Base-by-base conservation (phyloP, 2,797 vertebrate genomes). In the Momotus momota region DNA sequence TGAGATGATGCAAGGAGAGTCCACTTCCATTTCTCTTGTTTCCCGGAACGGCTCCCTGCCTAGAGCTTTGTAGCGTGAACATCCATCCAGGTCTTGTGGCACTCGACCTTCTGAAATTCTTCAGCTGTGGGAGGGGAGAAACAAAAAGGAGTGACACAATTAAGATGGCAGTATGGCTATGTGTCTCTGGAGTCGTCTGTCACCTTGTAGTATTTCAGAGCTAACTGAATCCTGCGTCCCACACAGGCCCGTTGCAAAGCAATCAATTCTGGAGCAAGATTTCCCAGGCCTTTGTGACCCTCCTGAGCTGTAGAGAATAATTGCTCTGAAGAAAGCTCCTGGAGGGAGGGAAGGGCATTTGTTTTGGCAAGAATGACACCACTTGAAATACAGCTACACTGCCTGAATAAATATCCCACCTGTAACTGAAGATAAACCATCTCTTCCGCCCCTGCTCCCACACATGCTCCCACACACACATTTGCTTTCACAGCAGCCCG, bases 401-500 rank as follows among this genome's bases (percentile, higher is more conserved):
- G 5, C 74, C 73, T 87, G 83, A 89, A 87, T 94, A 91, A 81
- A 77, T 90, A 84, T 73, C 33, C 20, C 43, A 81, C 80, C 67
- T 71, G 88, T 81, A 79, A 46, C 77, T 93, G 88, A 90, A 92
- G 72, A 84, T 66, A 86, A 57, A 40, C 35, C 51, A 64, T 10
- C 48, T 43, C 33, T 88, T 25, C 58, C 1, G 2, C 40, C 45
- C 40, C 31, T 1, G 6, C 46, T 91, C 73, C 51, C 29, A 58
- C n/a, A 65, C 2, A 1, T 0, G 0, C 72, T 83, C 20, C 19
- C 22, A 46, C 77, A 72, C 77, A 54, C 17, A 6, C 4, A 0
- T 75, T 81, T 75, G 38, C 51, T 86, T 84, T 84, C 58, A 15
- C 1, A 14, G 35, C 58, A 79, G 70, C 38, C 45, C 1, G 7